Conservation (phyloP, 2,113 vertebrate species). For the Entomyzon cyanotis region DNA sequence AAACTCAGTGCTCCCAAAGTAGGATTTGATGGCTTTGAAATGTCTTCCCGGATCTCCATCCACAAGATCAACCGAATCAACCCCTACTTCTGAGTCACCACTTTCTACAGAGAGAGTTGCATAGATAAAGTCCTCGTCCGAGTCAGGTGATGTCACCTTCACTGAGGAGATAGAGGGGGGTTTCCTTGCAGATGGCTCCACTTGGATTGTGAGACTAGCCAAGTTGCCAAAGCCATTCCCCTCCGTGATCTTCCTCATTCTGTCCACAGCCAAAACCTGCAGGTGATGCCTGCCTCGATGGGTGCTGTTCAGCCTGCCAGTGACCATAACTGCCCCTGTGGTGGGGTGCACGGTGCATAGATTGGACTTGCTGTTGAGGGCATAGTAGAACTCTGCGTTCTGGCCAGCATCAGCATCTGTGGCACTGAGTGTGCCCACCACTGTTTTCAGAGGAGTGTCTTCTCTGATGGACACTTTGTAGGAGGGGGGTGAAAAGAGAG, state of each 20-base stretch:
- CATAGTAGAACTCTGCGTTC: conserved; percentile 90
- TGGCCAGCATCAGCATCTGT: conserved; percentile 92
- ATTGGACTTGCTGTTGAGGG: conserved; percentile 80
- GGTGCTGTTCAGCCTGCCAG: conserved; percentile 83
- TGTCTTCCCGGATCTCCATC: conserved; percentile 83
- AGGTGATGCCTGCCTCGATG: conserved; percentile 80
- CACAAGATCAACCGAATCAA: conserved; percentile 82
- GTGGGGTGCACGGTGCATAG: conserved; percentile 87
- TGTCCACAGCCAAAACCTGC: conserved; percentile 90
- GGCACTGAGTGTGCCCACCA: conserved; percentile 85
- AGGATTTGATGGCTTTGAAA: conserved; percentile 85
- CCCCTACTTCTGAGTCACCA: conserved; percentile 66
- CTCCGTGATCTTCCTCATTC: conserved; percentile 87
- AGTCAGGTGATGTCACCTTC: conserved; percentile 55
- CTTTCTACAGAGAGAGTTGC: conserved; percentile 79
- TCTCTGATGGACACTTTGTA: conserved; percentile 86
- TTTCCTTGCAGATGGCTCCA: conserved; percentile 79
- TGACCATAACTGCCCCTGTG: conserved; percentile 83
- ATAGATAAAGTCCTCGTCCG: conserved; percentile 67
- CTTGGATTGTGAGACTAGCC: conserved; percentile 79
- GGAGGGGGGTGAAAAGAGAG: conserved; percentile 93
- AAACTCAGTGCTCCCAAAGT: conserved; percentile 79
- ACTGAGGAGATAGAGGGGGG: conserved; percentile 75
- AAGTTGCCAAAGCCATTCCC: conserved; percentile 87
- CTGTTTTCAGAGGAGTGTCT: conserved; percentile 80